Percentiles rank a stretch among this genome's conserved stretches.
Conservation (phyloP, 64 coral and sea anemone genomes). For the Cladopsammia gracilis region DNA sequence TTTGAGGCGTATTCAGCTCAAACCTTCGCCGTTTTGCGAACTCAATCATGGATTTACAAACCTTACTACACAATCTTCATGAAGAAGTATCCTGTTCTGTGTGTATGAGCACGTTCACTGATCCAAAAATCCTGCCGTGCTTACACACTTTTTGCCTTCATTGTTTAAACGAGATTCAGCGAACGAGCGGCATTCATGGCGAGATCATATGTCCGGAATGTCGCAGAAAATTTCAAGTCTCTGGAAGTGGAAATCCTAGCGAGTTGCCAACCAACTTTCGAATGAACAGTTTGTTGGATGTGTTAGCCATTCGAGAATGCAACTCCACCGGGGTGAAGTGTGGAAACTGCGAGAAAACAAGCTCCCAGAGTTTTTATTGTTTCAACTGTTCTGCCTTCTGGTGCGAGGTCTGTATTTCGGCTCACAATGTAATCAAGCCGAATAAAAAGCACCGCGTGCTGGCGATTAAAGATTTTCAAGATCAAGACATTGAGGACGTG, state of each 20-base stretch:
- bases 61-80: not conserved
- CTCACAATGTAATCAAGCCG: no score
- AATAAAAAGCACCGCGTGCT: not conserved
- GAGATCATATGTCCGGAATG: not conserved
- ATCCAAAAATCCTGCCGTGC: not conserved
- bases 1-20: no score
- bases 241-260: no score
- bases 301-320: not conserved
- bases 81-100: not conserved
- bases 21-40: not conserved
- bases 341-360: not conserved
- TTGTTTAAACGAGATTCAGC: not conserved
- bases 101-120: not conserved
- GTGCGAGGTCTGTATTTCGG: not conserved
- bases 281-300: slow-evolving; percentile 8
- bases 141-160: not conserved
- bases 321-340: not conserved
- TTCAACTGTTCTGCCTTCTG: not conserved
- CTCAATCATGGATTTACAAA: not conserved
- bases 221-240: not conserved
- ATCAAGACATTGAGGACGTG: not conserved
- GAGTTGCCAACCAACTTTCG: no score
- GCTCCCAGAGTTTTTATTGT: not conserved
- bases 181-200: not conserved
- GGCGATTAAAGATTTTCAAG: slow-evolving; percentile 19